Base-by-base conservation (phyloP, 2,113 vertebrate species). In the Acanthochromis polyacanthus region DNA sequence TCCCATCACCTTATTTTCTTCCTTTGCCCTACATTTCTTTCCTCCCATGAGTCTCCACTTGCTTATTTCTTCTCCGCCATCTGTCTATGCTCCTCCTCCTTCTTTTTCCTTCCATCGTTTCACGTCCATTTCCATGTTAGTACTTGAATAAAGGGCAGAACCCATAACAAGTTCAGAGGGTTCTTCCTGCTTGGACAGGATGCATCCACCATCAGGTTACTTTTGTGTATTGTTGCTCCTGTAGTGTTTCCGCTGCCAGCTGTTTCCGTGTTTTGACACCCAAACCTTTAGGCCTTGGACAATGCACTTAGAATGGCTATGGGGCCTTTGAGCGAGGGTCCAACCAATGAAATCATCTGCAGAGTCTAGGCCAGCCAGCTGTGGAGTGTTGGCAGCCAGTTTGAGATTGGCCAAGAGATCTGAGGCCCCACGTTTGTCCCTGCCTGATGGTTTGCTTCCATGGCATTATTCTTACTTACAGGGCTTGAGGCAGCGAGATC, bases 211-310 rank as follows among this genome's bases (percentile, higher is more conserved):
- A 69, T 72, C 82, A 85, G 90, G 91, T 78, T 70, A 84, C 71
- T 74, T 86, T 80, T 88, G 65, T 88, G 69, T 57, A 81, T 81
- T 81, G 79, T 78, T 57, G 32, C 64, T 72, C 58, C 83, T 46
- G 68, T 80, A 53, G 77, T 78, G 83, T 75, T 93, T 91, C 90
- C 79, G 65, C 81, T 77, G 81, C 81, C 92, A 91, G 92, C 92
- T 94, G 91, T 89, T 92, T 92, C 91, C 90, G 48, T 86, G 87
- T 89, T 93, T 90, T 84, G 82, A 86, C 81, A 83, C 86, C 64
- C 57, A 65, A 75, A 78, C 59, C 55, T 79, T 78, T 36, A 23
- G 78, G 67, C 60, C 51, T 28, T 4, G 48, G 30, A 92, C 88
- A 89, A 91, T 88, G 72, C 87, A 83, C 75, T 82, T 23, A 72